A percentile compares a stretch with the other conserved stretches of the same genome.
Evolutionary conservation across 1,140 invertebrate species (phyloP).

Genomic region (Hylyphantes graminicola): DNA sequence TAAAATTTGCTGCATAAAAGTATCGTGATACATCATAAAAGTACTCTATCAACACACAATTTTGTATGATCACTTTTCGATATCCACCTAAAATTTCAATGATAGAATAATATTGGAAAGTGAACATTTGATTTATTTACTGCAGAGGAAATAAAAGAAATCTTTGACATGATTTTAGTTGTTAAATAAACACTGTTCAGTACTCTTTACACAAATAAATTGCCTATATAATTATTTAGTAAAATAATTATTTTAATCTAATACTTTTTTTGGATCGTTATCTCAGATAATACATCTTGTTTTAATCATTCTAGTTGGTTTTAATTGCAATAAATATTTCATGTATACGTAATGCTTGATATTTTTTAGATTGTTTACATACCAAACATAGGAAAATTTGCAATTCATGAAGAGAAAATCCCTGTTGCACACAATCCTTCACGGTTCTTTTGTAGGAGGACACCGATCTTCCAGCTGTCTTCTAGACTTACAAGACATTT

Average conservation of each 20-base stretch:
- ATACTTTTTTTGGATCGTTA: no score
- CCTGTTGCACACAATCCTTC: conserved; percentile 31
- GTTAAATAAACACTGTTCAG: no score
- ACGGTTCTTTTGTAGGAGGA: background rate
- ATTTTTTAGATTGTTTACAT: conserved; percentile 22
- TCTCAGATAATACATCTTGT: no score
- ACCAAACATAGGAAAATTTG: conserved; percentile 26
- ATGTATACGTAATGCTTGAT: no score
- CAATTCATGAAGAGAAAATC: conserved; percentile 2
- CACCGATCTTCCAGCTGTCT: background rate
- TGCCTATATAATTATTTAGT: no score
- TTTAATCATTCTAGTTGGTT: no score
- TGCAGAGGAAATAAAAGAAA: no score
- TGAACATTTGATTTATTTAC: background rate
- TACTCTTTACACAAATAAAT: no score
- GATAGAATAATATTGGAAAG: background rate
- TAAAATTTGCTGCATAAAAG: background rate
- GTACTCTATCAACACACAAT: background rate
- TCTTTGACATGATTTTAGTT: no score
- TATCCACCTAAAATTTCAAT: background rate
- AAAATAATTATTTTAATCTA: no score
- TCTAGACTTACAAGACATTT: conserved; percentile 3
- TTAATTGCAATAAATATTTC: no score
- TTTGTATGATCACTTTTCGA: background rate
- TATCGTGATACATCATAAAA: background rate